A percentile compares a stretch with the other conserved stretches of the same genome.
Evolutionary conservation across 2,797 vertebrate species (phyloP).

Genomic region (Pipistrellus pygmaeus): DNA sequence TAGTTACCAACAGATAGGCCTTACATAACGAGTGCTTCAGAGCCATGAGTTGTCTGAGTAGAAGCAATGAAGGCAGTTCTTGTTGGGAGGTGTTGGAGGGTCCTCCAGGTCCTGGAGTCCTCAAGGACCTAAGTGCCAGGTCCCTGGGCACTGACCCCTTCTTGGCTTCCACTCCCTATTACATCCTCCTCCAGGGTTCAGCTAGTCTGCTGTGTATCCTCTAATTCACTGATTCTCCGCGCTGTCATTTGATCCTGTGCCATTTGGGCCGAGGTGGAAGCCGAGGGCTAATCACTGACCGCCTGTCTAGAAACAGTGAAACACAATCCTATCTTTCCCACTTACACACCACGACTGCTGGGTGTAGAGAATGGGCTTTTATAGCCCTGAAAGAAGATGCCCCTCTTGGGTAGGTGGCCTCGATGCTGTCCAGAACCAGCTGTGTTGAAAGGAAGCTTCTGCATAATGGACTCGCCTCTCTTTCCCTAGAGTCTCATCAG

Average conservation of each 20-base stretch:
- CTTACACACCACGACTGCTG: neutral
- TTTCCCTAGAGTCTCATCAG: neutral
- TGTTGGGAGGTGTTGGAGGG: neutral
- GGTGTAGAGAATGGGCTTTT: constrained; percentile 1
- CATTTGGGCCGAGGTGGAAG: neutral
- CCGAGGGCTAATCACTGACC: neutral
- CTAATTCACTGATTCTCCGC: neutral
- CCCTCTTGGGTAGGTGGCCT: neutral
- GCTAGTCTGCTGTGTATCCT: neutral
- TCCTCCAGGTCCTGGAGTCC: neutral
- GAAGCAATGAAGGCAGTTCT: neutral
- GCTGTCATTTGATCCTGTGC: constrained; percentile 51
- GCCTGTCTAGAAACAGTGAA: constrained; percentile 49
- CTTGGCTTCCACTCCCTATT: neutral
- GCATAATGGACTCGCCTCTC: neutral
- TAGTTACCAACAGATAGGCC: neutral
- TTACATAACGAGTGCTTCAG: neutral
- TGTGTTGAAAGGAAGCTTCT: constrained; percentile 22
- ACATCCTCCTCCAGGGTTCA: neutral
- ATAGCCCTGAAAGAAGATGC: neutral
- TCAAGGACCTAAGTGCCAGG: neutral
- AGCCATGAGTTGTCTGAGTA: neutral
- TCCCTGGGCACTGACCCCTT: neutral
- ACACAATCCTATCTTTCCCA: neutral
- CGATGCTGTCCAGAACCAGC: neutral